Conservation (phyloP, 2,888 invertebrate genomes). For the Sipunculus nudus region DNA sequence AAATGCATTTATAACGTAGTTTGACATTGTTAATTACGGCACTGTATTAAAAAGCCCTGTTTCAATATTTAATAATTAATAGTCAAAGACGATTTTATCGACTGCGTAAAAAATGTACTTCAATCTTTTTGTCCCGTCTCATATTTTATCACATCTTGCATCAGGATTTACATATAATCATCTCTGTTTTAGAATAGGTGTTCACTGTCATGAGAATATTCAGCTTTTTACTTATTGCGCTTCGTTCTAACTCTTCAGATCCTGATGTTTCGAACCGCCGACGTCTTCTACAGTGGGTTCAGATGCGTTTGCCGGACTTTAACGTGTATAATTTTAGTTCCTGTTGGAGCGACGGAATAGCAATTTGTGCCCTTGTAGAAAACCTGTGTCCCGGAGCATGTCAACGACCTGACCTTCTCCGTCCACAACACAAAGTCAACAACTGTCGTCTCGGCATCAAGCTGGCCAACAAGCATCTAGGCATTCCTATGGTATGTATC, state of each 20-base stretch:
- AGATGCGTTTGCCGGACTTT: conserved; percentile 41
- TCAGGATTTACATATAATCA: too few species aligned
- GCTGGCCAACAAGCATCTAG: conserved; percentile 55
- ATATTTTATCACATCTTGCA: too few species aligned
- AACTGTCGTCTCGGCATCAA: conserved; percentile 63
- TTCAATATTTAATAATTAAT: too few species aligned
- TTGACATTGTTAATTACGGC: too few species aligned
- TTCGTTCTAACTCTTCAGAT: conserved; percentile 70
- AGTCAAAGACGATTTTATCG: too few species aligned
- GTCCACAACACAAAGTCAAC: conserved; percentile 55
- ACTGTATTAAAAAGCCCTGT: too few species aligned
- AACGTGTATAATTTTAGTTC: conserved; percentile 50
- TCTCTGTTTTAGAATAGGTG: too few species aligned
- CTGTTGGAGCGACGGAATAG: conserved; percentile 63
- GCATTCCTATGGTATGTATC: conserved; percentile 53
- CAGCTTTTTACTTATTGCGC: conserved; percentile 70
- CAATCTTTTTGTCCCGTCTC: too few species aligned
- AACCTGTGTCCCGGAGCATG: conserved; percentile 61
- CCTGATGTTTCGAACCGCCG: conserved; percentile 45
- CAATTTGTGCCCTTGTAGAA: conserved; percentile 62
- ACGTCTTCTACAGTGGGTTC: conserved; percentile 52
- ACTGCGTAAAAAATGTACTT: too few species aligned
- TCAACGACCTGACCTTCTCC: conserved; percentile 58
- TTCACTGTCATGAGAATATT: too few species aligned
- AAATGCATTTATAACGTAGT: too few species aligned